Base-by-base conservation (phyloP, 2,888 invertebrate genomes). In the Eumacrocentrus americanus region DNA sequence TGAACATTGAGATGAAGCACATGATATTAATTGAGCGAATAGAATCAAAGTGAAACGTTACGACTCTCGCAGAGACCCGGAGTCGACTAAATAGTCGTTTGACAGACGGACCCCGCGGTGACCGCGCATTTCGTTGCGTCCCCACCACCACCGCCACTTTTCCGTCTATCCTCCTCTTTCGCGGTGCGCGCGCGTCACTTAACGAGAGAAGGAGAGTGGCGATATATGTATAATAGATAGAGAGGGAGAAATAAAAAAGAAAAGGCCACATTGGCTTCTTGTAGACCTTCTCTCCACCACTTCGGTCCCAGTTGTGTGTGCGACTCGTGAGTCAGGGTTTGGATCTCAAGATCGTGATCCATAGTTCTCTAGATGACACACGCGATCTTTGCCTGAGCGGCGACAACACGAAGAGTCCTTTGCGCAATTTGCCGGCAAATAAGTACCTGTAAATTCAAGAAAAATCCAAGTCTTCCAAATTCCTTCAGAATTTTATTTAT, bases 41-140 rank as follows among this genome's bases (percentile, higher is more conserved):
- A 16, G 40, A 23, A 25, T 25, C 5, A n/a, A 9, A 18, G 18
- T 35, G 18, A 37, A 34, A 20, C 48, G 18, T 47, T 29, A 35
- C 20, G 35, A 40, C 46, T 48, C 44, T 58, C 59, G 63, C 67
- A 67, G 48, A 58, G 68, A 65, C 67, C 67, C 69, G 60, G 66
- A 62, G 67, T 64, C 64, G 68, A 74, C 74, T 74, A 38, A 12
- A 18, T 25, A 57, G 59, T 52, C 62, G 64, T 63, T 68, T 68
- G 67, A 66, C 67, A 66, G 62, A 40, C 65, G 61, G 56, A 65
- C 57, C 50, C 58, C 16, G 7, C 18, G 57, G 61, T 59, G 58
- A 65, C 61, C 65, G 67, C 66, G 67, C 66, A 66, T 63, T 66
- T 66, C 63, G 60, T 58, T 63, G 47, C 58, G 50, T 51, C 52